Evolutionary conservation across 2,888 invertebrate species (phyloP), one percentile per base, ranked within the genome.

Genomic region (Pimpla rufipes): DNA sequence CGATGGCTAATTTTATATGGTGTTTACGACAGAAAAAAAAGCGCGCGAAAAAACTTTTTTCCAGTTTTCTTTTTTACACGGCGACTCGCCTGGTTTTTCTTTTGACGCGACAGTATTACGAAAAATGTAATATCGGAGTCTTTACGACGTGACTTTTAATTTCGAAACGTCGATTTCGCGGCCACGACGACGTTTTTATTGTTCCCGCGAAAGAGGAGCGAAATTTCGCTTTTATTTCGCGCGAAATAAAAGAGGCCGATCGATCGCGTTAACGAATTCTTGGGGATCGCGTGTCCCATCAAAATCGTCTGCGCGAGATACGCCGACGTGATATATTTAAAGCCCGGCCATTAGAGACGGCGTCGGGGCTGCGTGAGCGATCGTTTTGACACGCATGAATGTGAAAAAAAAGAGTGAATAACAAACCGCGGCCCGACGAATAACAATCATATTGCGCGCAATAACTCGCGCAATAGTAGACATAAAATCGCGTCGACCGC

Each of bases 271-370:
- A 57, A 23, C n/a, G 37, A 57, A 52, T 70, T 62, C 62, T 35
- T 50, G 16, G 40, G 29, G 42, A 66, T 70, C 59, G 77, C 47
- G 68, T 78, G 77, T 50, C 40, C 37, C 68, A 50, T 78, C 37
- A 70, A 70, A 47, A 23, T 35, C 42, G 70, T 59, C 59, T 21
- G 40, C 29, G 23, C 59, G 35, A 74, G 47, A 77, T 66, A 45
- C 45, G 37, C 16, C 37, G 50, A 23, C 68, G 47, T 59, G 68
- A 59, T 78, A 62, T 59, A 78, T 50, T 62, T 13, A 21, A 52
- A 70, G 40, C 21, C 70, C 40, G 50, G 37, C 35, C 37, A 23
- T 21, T 35, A 37, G 50, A 62, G 35, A 57, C 16, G 29, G 66
- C 6, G 23, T 70, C 62, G 50, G 37, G 45, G 35, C 21, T 64